These are phyloP conservation scores for Ornithoptera priamus DNA, from an alignment of 2,888 invertebrate species.

Conservation along the genomic window DNA sequence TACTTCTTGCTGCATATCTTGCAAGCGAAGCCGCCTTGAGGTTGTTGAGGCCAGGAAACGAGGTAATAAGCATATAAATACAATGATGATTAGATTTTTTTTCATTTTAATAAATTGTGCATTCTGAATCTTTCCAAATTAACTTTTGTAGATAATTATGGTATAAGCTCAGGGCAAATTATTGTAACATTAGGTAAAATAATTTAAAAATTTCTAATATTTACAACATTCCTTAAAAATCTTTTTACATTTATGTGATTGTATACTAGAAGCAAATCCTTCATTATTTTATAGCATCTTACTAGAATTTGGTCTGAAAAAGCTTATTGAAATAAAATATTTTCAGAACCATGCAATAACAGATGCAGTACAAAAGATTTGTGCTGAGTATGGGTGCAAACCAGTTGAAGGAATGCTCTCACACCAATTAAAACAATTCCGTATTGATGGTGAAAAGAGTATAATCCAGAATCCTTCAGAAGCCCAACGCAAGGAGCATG, in stretches of 20 bases:
- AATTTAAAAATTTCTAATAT: neutral
- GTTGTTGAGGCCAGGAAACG: conserved; percentile 93
- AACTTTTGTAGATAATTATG: conserved; percentile 35
- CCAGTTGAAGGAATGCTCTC: conserved; percentile 98
- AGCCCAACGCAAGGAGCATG: conserved; percentile 97
- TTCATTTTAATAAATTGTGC: neutral
- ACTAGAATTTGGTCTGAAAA: neutral
- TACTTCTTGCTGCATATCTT: conserved; percentile 95
- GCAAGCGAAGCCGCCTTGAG: conserved; percentile 97
- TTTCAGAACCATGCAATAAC: conserved; percentile 93
- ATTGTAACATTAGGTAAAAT: conserved; percentile 25
- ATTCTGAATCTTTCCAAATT: conserved; percentile 45
- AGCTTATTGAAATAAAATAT: conserved; percentile 5
- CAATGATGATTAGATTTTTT: neutral
- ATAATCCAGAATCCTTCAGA: conserved; percentile 94
- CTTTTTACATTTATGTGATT: neutral
- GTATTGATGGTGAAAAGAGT: conserved; percentile 97
- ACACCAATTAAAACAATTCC: conserved; percentile 97
- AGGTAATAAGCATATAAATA: conserved; percentile 76
- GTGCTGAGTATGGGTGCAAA: conserved; percentile 96
- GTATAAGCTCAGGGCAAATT: conserved; percentile 44
- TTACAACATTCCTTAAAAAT: conserved; percentile 6
- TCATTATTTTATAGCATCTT: too few relatives aligned
- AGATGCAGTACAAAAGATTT: conserved; percentile 94
- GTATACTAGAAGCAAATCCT: too few relatives aligned